Evolutionary conservation across 2,888 invertebrate species (phyloP).

Genomic region (Pheosia tremula): DNA sequence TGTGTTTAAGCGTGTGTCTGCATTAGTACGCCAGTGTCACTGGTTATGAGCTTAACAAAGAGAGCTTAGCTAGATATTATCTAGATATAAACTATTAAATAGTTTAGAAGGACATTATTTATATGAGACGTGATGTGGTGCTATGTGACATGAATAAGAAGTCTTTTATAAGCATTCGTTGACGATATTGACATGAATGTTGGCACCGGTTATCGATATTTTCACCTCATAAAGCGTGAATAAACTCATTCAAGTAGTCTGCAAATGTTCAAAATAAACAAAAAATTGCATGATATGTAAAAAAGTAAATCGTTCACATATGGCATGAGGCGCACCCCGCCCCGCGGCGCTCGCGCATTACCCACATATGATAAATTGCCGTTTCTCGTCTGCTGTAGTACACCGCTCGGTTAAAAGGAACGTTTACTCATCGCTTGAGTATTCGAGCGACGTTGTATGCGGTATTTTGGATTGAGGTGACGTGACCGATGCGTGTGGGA

Average conservation of each 20-base stretch:
- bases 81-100: too few species aligned
- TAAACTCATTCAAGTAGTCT: neutral
- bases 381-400: conserved; percentile 33
- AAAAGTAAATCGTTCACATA: conserved; percentile 48
- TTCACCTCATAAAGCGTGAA: neutral
- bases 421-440: conserved; percentile 38
- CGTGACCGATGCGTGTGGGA: conserved; percentile 40
- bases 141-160: too few species aligned
- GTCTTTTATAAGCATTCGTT: neutral
- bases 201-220: neutral
- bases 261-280: neutral
- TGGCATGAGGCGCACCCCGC: conserved; percentile 35
- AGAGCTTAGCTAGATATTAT: too few species aligned
- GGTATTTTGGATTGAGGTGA: conserved; percentile 37
- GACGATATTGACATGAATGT: neutral
- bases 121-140: too few species aligned
- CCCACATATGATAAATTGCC: conserved; percentile 17
- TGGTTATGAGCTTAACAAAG: too few species aligned
- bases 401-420: conserved; percentile 50
- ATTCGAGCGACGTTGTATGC: conserved; percentile 47
- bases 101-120: too few species aligned
- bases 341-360: conserved; percentile 48
- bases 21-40: too few species aligned
- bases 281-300: conserved; percentile 16
- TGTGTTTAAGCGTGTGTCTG: too few species aligned